These are phyloP conservation scores for Ophion slaviceki DNA, from an alignment of 2,888 invertebrate species.

Conservation along the genomic window DNA sequence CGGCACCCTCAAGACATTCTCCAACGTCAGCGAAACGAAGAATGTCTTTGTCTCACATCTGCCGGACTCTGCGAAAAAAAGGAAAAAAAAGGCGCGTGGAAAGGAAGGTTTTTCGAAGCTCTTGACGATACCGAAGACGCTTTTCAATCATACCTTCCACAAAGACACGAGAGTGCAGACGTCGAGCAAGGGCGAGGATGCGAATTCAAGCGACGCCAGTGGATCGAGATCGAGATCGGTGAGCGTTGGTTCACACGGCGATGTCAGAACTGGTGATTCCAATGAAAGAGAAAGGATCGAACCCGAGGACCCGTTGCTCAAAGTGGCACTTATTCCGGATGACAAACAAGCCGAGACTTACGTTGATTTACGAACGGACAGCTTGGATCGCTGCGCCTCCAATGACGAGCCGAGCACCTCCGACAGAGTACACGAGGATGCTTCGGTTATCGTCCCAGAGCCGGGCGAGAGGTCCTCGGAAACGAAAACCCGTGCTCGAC, in stretches of 20 bases:
- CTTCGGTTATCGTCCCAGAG: background rate
- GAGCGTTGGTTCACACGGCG: slow-evolving; percentile 72
- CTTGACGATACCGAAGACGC: slow-evolving; percentile 79
- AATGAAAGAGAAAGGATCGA: slow-evolving; percentile 37
- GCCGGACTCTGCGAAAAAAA: slow-evolving; percentile 65
- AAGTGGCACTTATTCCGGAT: slow-evolving; percentile 42
- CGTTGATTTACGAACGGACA: slow-evolving; percentile 53
- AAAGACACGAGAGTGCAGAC: slow-evolving; percentile 71
- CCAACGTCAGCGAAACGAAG: slow-evolving; percentile 72
- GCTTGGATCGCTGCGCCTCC: slow-evolving; percentile 54
- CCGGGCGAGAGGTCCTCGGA: background rate
- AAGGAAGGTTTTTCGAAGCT: slow-evolving; percentile 79
- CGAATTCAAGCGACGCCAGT: slow-evolving; percentile 66
- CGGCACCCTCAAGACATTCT: slow-evolving; percentile 80
- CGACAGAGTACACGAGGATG: background rate
- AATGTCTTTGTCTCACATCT: slow-evolving; percentile 73
- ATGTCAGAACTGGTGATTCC: slow-evolving; percentile 21
- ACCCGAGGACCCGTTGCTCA: slow-evolving; percentile 49
- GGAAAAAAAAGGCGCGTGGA: slow-evolving; percentile 71
- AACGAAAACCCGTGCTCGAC: slow-evolving; percentile 1
- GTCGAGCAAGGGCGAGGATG: slow-evolving; percentile 64
- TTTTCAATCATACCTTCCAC: slow-evolving; percentile 79
- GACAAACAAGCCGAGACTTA: slow-evolving; percentile 46
- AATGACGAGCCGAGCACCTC: slow-evolving; percentile 38
- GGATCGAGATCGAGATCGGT: slow-evolving; percentile 72